Percentiles rank a stretch among this genome's conserved stretches.
Conservation (phyloP, 1,140 invertebrate genomes). For the Pseudomyrmex sp. region DNA sequence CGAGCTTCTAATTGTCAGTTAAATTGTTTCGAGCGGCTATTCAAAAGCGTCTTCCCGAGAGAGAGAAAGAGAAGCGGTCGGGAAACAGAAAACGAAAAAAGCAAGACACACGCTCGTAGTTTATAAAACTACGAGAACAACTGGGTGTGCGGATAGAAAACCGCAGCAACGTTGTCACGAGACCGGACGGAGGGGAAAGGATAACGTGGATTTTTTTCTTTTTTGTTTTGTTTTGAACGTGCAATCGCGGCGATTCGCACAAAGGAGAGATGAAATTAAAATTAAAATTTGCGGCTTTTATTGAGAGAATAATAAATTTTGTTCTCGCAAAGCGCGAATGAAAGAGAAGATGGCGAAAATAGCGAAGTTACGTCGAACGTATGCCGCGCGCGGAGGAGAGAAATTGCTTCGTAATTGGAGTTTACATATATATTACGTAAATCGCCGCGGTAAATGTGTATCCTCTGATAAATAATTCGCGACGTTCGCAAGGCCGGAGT, state of each 20-base stretch:
- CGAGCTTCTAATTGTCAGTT: conserved; percentile 71
- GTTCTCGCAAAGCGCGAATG: neutral
- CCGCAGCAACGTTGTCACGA: conserved; percentile 32
- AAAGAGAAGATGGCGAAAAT: neutral
- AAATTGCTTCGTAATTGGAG: conserved; percentile 35
- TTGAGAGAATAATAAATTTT: conserved; percentile 1
- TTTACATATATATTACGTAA: conserved; percentile 6
- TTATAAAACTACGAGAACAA: conserved; percentile 48
- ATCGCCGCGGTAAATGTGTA: conserved; percentile 30
- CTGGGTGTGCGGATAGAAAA: conserved; percentile 28
- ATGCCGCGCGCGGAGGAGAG: neutral
- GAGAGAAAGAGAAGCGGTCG: neutral
- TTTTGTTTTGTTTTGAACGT: conserved; percentile 23
- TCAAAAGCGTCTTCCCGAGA: conserved; percentile 15
- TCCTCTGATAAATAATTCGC: conserved; percentile 37
- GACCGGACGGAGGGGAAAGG: neutral
- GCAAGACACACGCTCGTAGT: neutral
- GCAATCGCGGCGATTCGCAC: conserved; percentile 31
- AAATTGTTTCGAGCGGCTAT: conserved; percentile 64
- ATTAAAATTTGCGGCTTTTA: conserved; percentile 19
- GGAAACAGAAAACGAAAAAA: neutral
- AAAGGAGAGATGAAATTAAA: conserved; percentile 29
- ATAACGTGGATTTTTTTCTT: conserved; percentile 37
- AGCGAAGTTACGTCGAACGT: conserved; percentile 22
- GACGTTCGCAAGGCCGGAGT: neutral